Base-by-base conservation (phyloP, 2,888 invertebrate genomes). In the Sceliomorpha sp. region DNA sequence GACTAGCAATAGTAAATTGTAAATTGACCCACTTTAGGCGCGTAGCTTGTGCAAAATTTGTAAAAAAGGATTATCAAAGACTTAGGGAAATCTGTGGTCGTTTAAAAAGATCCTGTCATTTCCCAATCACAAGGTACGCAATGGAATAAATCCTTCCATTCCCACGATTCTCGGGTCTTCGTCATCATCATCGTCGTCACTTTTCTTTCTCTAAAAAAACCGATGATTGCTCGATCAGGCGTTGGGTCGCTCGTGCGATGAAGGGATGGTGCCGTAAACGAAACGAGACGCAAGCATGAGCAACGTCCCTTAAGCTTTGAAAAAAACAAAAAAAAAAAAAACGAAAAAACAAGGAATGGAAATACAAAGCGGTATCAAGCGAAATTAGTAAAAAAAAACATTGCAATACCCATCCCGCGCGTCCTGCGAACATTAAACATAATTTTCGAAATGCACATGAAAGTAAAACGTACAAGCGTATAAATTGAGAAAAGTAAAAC, bases 141-240 rank as follows among this genome's bases (percentile, higher is more conserved):
- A 85, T 55, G 85, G 85, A 83, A 87, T 87, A 79, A 81, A 86
- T 81, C 85, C 87, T 70, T 85, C 83, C 80, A 85, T 80, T 80
- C 84, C 84, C 76, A 85, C 76, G 82, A 83, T 79, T 81, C 74
- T 85, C 77, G 83, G 83, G 74, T 85, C 85, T 80, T 81, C 83
- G 69, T 75, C 72, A 73, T 68, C 71, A 63, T 50, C 67, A 70
- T 68, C 45, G 39, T 64, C 70, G 64, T 59, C 60, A 40, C 56
- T 75, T 76, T 69, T 79, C 78, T 79, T 79, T 73, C 75, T 85
- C 85, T 86, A 86, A 76, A 87, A 84, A 81, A 87, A 83, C 76
- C 75, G 75, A 66, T 78, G 77, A 82, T 68, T 79, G 67, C 62
- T 76, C 69, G 73, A 70, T 80, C 71, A 77, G 70, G 74, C 51